Percentiles rank a stretch among this genome's conserved stretches.
phyloP scores from a whole-genome alignment of 1,140 invertebrate genomes.

The Drepana arcuata region DNA sequence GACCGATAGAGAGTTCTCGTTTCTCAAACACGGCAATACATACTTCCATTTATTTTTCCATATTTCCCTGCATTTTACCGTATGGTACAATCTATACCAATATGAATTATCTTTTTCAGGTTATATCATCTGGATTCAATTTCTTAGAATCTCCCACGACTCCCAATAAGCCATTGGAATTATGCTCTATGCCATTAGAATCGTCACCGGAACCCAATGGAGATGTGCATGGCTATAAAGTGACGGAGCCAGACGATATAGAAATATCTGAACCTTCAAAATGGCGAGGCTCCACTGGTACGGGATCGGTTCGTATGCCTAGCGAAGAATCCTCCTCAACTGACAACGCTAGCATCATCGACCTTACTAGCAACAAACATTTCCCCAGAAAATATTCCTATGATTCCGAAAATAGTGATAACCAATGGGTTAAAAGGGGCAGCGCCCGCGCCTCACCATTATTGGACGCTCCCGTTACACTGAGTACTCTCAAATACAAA shows the following conservation, averaged over 20 bases:
- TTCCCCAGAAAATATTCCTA: slow-evolving; percentile 38
- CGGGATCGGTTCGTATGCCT: slow-evolving; percentile 76
- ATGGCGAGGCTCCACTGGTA: slow-evolving; percentile 74
- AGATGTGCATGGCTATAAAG: slow-evolving; percentile 57
- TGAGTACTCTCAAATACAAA: slow-evolving; percentile 62
- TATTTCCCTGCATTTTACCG: not conserved
- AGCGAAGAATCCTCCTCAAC: slow-evolving; percentile 56
- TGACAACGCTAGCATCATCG: slow-evolving; percentile 62
- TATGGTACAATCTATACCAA: not conserved
- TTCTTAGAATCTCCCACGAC: slow-evolving; percentile 40
- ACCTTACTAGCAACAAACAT: slow-evolving; percentile 52
- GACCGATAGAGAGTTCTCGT: no score
- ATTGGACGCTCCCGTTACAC: slow-evolving; percentile 41
- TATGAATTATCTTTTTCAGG: slow-evolving; percentile 33
- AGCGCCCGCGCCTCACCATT: slow-evolving; percentile 37
- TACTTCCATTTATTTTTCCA: not conserved
- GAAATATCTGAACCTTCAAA: slow-evolving; percentile 69
- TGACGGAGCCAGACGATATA: slow-evolving; percentile 60
- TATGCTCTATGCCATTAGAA: slow-evolving; percentile 59
- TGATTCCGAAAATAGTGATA: slow-evolving; percentile 39
- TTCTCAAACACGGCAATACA: no score
- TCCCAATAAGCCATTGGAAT: slow-evolving; percentile 45
- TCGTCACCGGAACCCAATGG: slow-evolving; percentile 29
- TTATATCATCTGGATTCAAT: slow-evolving; percentile 55
- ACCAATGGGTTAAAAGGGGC: slow-evolving; percentile 24